Percentiles rank a stretch among this genome's conserved stretches.
These are phyloP conservation scores for Cephus rjabovi DNA, from an alignment of 2,888 invertebrate species.

Conservation along the genomic window DNA sequence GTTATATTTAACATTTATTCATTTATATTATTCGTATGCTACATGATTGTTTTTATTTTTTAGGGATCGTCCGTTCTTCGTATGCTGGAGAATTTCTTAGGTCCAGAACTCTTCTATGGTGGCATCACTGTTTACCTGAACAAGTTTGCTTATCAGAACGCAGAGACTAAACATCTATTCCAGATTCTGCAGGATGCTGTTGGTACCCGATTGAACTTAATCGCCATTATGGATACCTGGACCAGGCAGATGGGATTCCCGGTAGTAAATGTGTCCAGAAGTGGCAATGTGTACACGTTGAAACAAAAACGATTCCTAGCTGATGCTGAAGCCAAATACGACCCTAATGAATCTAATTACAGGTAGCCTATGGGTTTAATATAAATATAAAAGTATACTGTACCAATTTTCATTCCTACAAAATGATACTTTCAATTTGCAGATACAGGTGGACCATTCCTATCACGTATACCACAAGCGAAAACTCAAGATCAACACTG, in stretches of 20 bases:
- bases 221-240: conserved; percentile 87
- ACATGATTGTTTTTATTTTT: conserved; percentile 24
- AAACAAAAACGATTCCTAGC: conserved; percentile 82
- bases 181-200: conserved; percentile 73
- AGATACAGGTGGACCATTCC: conserved; percentile 91
- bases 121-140: conserved; percentile 82
- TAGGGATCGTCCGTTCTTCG: conserved; percentile 88
- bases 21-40: conserved; percentile 6
- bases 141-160: conserved; percentile 78
- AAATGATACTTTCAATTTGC: conserved; percentile 51
- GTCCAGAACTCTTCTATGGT: conserved; percentile 76
- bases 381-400: conserved; percentile 9
- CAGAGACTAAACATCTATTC: conserved; percentile 83
- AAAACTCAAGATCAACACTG: conserved; percentile 53
- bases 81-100: conserved; percentile 88
- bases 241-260: conserved; percentile 91
- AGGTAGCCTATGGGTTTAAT: conserved; percentile 51
- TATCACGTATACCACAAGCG: conserved; percentile 78
- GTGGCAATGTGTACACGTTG: conserved; percentile 70
- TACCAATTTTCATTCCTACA: conserved; percentile 30
- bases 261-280: conserved; percentile 73
- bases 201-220: conserved; percentile 69
- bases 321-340: conserved; percentile 72
- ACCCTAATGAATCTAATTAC: conserved; percentile 65
- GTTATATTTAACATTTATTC: conserved; percentile 18